Conservation (phyloP, 2,113 vertebrate genomes). For the Pelmatolapia mariae region DNA sequence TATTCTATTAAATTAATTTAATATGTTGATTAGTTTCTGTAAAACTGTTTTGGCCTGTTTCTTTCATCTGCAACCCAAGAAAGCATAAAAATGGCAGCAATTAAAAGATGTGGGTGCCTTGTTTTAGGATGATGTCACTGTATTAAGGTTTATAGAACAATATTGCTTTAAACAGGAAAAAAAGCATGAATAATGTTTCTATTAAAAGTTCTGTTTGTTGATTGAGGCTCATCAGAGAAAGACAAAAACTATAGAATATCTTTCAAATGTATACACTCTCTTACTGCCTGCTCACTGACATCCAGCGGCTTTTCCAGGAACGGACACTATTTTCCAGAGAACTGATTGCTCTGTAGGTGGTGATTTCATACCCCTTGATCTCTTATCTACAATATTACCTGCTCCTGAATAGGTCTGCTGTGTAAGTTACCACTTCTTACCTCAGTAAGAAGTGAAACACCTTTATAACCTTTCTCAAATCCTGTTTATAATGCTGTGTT, state of each 20-base stretch:
- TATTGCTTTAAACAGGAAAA: neutral
- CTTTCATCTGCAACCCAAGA: neutral
- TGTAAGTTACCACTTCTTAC: neutral
- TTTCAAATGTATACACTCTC: neutral
- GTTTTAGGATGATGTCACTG: neutral
- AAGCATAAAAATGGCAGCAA: neutral
- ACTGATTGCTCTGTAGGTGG: neutral
- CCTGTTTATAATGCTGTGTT: neutral
- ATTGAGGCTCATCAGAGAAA: neutral
- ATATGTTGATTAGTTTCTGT: neutral
- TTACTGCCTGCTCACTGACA: neutral
- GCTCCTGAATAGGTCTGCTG: neutral
- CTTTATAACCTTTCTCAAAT: neutral
- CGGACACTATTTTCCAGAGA: neutral
- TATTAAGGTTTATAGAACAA: neutral
- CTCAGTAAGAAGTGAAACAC: neutral
- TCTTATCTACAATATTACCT: neutral
- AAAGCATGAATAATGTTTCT: neutral
- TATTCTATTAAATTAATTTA: neutral
- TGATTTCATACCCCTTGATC: neutral
- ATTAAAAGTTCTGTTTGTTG: neutral
- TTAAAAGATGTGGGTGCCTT: neutral
- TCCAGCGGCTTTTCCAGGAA: neutral
- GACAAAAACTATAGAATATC: neutral
- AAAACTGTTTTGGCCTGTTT: neutral